phyloP scores from a whole-genome alignment of 1,140 invertebrate species.

The Pollicipes pollicipes region DNA sequence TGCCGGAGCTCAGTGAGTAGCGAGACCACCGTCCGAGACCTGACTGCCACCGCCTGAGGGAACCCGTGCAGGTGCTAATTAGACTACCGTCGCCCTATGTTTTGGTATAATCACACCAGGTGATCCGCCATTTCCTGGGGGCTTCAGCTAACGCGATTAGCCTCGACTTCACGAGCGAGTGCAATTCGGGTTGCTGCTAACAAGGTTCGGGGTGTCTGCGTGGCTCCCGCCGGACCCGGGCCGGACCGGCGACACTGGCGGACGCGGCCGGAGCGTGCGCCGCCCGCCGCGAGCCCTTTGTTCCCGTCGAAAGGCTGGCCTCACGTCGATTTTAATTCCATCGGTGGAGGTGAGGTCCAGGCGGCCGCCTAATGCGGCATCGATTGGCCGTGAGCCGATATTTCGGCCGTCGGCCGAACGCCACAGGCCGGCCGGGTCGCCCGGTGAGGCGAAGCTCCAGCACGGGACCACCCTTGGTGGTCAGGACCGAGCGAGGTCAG shows the following conservation, averaged over 20 bases:
- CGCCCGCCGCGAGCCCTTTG: too few relatives aligned
- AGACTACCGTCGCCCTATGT: background rate
- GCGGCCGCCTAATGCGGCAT: background rate
- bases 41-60: too few relatives aligned
- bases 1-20: too few relatives aligned
- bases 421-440: too few relatives aligned
- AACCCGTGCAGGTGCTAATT: too few relatives aligned
- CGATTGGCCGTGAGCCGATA: background rate
- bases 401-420: background rate
- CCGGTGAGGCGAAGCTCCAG: background rate
- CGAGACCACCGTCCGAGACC: too few relatives aligned
- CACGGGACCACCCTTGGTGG: too few relatives aligned
- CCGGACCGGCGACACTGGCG: too few relatives aligned
- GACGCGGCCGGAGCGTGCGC: too few relatives aligned
- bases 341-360: background rate
- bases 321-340: background rate
- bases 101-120: background rate
- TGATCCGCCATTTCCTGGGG: too few relatives aligned
- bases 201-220: background rate
- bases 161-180: background rate
- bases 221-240: background rate
- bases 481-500: too few relatives aligned
- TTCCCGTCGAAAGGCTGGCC: background rate
- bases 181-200: background rate
- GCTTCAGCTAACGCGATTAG: background rate